Percentiles rank a stretch among this genome's conserved stretches.
Evolutionary conservation across 2,797 vertebrate species (phyloP).

Genomic region (Spinibarbus caldwelli): DNA sequence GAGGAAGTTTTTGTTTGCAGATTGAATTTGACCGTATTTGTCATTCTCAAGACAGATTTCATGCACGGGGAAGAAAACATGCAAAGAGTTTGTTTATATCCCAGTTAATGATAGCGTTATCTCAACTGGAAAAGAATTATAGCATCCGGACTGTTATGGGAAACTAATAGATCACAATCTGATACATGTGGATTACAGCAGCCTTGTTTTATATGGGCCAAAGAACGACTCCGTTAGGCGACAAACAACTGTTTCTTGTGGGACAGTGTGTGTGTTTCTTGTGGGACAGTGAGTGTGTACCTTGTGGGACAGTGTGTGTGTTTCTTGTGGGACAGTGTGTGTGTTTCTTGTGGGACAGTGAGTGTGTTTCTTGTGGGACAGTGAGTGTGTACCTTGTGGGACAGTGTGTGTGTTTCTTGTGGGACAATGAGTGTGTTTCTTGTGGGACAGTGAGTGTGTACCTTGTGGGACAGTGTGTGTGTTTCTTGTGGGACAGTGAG

Average conservation of each 20-base stretch:
- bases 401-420: no score
- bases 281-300: no score
- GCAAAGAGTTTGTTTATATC: background rate
- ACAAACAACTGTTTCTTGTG: background rate
- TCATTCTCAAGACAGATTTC: background rate
- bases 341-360: no score
- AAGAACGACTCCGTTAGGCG: background rate
- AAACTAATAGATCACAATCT: constrained; percentile 18
- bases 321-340: no score
- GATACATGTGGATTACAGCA: constrained; percentile 16
- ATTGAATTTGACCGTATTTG: background rate
- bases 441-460: no score
- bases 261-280: no score
- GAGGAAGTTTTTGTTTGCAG: background rate
- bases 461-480: no score
- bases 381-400: no score
- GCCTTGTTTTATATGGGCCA: constrained; percentile 35
- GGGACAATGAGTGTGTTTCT: no score
- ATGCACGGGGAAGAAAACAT: background rate
- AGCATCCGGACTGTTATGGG: background rate
- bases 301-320: no score
- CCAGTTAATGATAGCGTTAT: constrained; percentile 4
- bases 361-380: no score
- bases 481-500: no score
- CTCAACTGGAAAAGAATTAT: background rate